These are phyloP conservation scores for Ischnura elegans DNA, from an alignment of 2,888 invertebrate genomes.

Conservation along the genomic window DNA sequence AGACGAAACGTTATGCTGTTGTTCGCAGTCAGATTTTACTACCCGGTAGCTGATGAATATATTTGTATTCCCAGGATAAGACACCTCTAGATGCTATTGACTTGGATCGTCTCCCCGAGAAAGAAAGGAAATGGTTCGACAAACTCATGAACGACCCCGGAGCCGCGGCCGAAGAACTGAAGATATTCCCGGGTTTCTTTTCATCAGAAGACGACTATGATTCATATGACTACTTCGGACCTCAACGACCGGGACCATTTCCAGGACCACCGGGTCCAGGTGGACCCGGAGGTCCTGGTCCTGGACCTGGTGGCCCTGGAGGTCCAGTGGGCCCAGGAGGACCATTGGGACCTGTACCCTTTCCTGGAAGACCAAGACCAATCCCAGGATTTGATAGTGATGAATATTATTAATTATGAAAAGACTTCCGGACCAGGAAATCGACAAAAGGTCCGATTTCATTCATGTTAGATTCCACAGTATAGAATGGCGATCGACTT, in stretches of 20 bases:
- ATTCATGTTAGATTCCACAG: too few relatives aligned
- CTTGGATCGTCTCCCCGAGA: not conserved
- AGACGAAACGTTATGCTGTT: too few relatives aligned
- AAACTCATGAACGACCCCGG: not conserved
- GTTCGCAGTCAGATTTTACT: too few relatives aligned
- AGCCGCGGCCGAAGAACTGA: not conserved
- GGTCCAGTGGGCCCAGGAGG: not conserved
- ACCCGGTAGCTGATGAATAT: too few relatives aligned
- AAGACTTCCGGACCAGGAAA: too few relatives aligned
- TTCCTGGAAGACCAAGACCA: too few relatives aligned
- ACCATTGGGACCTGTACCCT: not conserved
- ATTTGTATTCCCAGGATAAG: not conserved
- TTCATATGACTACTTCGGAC: not conserved
- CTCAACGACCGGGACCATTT: not conserved
- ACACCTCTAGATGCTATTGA: not conserved
- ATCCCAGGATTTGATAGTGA: too few relatives aligned
- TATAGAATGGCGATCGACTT: too few relatives aligned
- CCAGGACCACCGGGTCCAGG: not conserved
- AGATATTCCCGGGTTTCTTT: not conserved
- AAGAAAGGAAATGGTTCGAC: not conserved
- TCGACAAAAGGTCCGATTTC: too few relatives aligned
- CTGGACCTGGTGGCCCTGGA: not conserved
- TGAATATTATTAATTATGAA: not conserved
- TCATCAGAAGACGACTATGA: not conserved
- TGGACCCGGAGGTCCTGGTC: not conserved